Conservation (phyloP, 2,113 vertebrate species). For the Tupaia tana region DNA sequence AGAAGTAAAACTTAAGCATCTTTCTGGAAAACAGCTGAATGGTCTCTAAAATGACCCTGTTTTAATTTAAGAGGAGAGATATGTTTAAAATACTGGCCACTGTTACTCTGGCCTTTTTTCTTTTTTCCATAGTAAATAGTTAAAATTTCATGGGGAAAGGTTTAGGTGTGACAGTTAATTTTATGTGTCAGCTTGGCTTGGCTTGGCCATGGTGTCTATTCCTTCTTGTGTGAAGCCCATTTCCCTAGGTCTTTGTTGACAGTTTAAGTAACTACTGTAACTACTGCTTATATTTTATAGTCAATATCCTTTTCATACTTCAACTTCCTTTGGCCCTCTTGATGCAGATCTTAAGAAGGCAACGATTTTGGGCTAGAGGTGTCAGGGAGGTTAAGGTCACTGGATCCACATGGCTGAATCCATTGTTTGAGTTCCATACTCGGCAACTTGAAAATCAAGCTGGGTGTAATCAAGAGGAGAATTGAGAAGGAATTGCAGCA, state of each 20-base stretch:
- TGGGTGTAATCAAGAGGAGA: too few species aligned
- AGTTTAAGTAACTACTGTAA: neutral
- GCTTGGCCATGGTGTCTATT: neutral
- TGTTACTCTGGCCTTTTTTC: neutral
- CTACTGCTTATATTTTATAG: neutral
- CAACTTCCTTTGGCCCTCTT: neutral
- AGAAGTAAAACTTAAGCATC: neutral
- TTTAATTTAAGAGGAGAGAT: conserved; percentile 17
- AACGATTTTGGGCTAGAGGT: too few species aligned
- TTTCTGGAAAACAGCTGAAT: neutral
- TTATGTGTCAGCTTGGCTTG: neutral
- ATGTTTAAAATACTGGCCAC: neutral
- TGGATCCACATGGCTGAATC: too few species aligned
- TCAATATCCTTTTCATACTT: neutral
- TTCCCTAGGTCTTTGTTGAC: too few species aligned
- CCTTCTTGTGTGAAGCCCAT: too few species aligned
- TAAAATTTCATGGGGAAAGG: neutral
- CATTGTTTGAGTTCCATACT: too few species aligned
- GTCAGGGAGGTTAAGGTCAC: too few species aligned
- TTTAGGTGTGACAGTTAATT: neutral
- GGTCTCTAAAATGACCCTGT: neutral
- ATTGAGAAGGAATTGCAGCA: too few species aligned
- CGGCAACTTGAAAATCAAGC: too few species aligned
- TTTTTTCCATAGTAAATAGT: neutral
- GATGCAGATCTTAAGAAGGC: neutral